Evolutionary conservation across 2,888 invertebrate species (phyloP).

Genomic region (Drosophila leonis): DNA sequence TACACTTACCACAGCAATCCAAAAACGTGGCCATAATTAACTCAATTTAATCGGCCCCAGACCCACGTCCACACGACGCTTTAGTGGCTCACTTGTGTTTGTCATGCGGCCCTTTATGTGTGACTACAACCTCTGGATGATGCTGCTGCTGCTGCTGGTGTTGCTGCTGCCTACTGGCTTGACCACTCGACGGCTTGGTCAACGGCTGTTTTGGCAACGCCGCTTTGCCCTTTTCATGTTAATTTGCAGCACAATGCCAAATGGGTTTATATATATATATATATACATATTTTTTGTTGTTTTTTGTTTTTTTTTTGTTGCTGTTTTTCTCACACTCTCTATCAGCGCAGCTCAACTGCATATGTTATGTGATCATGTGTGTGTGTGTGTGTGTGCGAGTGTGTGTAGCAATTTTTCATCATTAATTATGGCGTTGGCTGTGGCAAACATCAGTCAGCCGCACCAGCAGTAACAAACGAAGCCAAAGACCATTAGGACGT

Average conservation of each 20-base stretch:
- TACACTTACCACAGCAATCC: conserved; percentile 63
- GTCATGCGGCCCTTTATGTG: conserved; percentile 42
- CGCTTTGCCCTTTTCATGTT: conserved; percentile 79
- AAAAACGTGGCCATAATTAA: conserved; percentile 72
- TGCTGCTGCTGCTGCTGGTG: neutral
- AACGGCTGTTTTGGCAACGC: conserved; percentile 62
- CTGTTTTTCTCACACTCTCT: conserved; percentile 7
- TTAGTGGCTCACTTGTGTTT: conserved; percentile 71
- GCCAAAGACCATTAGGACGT: conserved; percentile 73
- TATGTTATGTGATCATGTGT: conserved; percentile 60
- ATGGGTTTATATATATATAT: conserved; percentile 58
- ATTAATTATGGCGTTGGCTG: conserved; percentile 79
- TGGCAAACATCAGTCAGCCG: conserved; percentile 77
- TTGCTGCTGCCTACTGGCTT: conserved; percentile 20
- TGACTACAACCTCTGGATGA: neutral
- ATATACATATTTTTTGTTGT: conserved; percentile 1
- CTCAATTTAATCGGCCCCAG: conserved; percentile 73
- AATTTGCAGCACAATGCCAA: conserved; percentile 71
- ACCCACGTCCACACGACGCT: conserved; percentile 44
- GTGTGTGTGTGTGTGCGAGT: conserved; percentile 25
- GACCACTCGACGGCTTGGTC: conserved; percentile 46
- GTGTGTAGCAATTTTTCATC: conserved; percentile 78
- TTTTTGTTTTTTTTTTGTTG: conserved; percentile 7
- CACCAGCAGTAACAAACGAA: conserved; percentile 58
- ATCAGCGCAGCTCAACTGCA: conserved; percentile 49